Conservation (phyloP, 2,888 invertebrate species). For the Nasonia oneida region DNA sequence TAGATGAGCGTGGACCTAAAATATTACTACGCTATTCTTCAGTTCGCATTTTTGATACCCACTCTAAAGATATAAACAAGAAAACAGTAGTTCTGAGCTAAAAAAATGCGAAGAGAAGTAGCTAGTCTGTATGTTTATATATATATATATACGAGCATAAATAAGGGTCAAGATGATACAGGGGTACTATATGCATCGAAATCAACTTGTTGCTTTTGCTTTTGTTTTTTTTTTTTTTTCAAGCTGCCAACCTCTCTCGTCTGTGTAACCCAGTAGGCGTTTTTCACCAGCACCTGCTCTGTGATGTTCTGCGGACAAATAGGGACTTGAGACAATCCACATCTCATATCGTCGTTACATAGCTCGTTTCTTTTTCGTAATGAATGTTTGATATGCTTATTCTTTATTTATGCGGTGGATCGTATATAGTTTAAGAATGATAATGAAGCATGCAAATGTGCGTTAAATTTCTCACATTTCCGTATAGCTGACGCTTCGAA, state of each 20-base stretch:
- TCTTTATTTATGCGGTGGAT: background rate
- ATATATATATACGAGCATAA: conserved; percentile 54
- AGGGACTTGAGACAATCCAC: conserved; percentile 57
- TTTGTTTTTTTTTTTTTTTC: conserved; percentile 65
- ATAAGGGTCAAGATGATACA: conserved; percentile 60
- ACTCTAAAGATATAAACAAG: background rate
- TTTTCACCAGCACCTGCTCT: conserved; percentile 96
- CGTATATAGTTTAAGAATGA: background rate
- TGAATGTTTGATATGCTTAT: background rate
- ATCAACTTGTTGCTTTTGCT: conserved; percentile 73
- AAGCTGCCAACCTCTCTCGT: conserved; percentile 93
- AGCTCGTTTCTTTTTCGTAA: conserved; percentile 25
- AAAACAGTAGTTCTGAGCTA: background rate
- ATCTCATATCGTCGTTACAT: conserved; percentile 10
- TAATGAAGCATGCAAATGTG: background rate
- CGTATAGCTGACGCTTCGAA: background rate
- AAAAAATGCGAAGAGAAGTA: conserved; percentile 58
- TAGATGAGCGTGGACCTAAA: conserved; percentile 71
- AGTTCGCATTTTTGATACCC: conserved; percentile 45
- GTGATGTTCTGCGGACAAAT: conserved; percentile 95
- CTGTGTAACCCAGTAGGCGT: conserved; percentile 95
- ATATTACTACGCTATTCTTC: conserved; percentile 52
- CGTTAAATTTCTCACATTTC: background rate
- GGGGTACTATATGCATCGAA: conserved; percentile 74
- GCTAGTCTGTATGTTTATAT: conserved; percentile 21